These are phyloP conservation scores for Diloba caeruleocephala DNA, from an alignment of 2,888 invertebrate genomes.

Conservation along the genomic window DNA sequence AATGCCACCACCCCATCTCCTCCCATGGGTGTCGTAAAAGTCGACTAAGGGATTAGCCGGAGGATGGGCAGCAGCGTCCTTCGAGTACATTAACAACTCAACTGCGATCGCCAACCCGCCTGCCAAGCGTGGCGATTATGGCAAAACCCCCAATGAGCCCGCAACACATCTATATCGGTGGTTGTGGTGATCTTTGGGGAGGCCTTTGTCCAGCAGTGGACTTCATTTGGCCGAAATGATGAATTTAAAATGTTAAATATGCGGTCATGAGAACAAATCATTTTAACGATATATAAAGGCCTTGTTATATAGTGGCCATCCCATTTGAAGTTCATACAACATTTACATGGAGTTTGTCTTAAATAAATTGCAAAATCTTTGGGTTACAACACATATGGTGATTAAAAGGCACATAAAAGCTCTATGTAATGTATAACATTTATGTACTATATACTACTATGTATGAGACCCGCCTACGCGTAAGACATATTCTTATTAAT, in stretches of 20 bases:
- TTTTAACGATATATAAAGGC: slow-evolving; percentile 19
- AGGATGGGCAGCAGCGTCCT: too few relatives aligned
- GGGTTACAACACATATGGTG: slow-evolving; percentile 46
- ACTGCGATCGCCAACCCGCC: too few relatives aligned
- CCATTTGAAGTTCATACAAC: slow-evolving; percentile 5
- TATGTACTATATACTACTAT: slow-evolving; percentile 29
- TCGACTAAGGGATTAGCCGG: too few relatives aligned
- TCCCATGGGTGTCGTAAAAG: too few relatives aligned
- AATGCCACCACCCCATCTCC: too few relatives aligned
- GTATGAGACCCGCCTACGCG: slow-evolving; percentile 35
- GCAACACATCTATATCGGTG: too few relatives aligned
- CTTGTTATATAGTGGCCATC: slow-evolving; percentile 7
- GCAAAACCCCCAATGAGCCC: too few relatives aligned
- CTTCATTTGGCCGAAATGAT: too few relatives aligned
- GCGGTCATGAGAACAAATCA: slow-evolving; percentile 28
- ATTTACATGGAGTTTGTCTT: slow-evolving; percentile 21
- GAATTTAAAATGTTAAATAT: slow-evolving; percentile 29
- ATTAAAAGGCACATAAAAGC: slow-evolving; percentile 47
- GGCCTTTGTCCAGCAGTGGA: too few relatives aligned
- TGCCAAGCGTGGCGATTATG: too few relatives aligned
- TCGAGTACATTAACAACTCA: too few relatives aligned
- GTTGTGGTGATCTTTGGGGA: too few relatives aligned
- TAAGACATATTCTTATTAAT: slow-evolving; percentile 14
- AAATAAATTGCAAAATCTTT: slow-evolving; percentile 49
- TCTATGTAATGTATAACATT: slow-evolving; percentile 38